These are phyloP conservation scores for Pycnomerus fuliginosus DNA, from an alignment of 2,888 invertebrate genomes.

Conservation along the genomic window DNA sequence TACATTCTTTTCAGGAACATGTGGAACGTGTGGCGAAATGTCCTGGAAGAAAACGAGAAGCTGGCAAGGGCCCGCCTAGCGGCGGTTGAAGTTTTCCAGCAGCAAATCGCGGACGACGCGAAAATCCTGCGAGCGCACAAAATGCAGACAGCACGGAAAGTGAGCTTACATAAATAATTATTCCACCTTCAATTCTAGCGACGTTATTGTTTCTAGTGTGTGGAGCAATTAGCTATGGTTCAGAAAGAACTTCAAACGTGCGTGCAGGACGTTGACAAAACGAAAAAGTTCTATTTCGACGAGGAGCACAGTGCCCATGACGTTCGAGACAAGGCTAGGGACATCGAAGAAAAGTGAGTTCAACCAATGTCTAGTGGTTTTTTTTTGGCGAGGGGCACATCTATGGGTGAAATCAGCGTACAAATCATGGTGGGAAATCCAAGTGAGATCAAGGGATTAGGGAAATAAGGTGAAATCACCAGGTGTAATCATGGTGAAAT, in stretches of 20 bases:
- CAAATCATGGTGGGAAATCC: too few relatives aligned
- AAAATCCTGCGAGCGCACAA: constrained; percentile 84
- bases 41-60: constrained; percentile 93
- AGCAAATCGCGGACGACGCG: constrained; percentile 92
- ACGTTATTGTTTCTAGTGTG: constrained; percentile 57
- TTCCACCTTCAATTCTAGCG: constrained; percentile 4
- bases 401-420: too few relatives aligned
- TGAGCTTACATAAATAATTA: constrained; percentile 39
- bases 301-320: constrained; percentile 96
- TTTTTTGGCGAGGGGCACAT: too few relatives aligned
- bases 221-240: constrained; percentile 79
- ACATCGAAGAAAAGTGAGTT: constrained; percentile 87
- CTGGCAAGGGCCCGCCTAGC: constrained; percentile 86
- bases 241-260: constrained; percentile 87
- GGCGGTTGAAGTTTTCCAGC: constrained; percentile 92
- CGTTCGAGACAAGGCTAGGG: constrained; percentile 90
- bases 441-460: too few relatives aligned
- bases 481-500: too few relatives aligned
- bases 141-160: constrained; percentile 78
- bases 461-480: too few relatives aligned
- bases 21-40: constrained; percentile 97
- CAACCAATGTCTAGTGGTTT: constrained; percentile 12
- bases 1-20: constrained; percentile 89
- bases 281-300: constrained; percentile 91
- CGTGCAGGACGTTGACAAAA: constrained; percentile 89